Base-by-base conservation (phyloP, 2,888 invertebrate genomes). In the Dichetophora obliterata region DNA sequence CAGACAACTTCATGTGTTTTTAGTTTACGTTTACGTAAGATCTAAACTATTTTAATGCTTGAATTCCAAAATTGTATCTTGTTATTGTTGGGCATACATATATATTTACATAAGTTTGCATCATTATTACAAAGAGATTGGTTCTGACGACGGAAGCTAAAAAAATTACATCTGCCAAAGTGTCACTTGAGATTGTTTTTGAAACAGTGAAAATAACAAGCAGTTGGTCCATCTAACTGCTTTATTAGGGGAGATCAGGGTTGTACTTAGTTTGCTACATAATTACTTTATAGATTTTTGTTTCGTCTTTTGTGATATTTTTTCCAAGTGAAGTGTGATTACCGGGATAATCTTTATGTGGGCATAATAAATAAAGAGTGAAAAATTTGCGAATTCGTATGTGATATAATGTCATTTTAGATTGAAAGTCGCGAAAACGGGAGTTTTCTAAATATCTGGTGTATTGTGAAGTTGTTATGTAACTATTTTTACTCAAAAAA, bases 191-290 rank as follows among this genome's bases (percentile, higher is more conserved):
- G 68, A 34, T 50, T 31, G 16, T 37, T 43, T 48, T 68, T 19
- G 8, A 43, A 24, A 68, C n/a, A 48, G 24, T 48, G 48, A 66
- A 54, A 31, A 34, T 34, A 69, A 52, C 69, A 22, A 16, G 27
- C 69, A 34, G 69, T 69, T 69, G 69, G 69, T 69, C 69, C 69
- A 52, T 54, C 54, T 6, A 69, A 31, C 5, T 24, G 34, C 22
- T 54, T 63, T 54, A 54, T 69, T 69, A 31, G 34, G 34, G 54
- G 52, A 69, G 54, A 54, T 69, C 69, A 52, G 22, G 48, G 3
- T 66, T 66, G 34, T 6, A 3, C 3, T 66, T 37, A 37, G 11
- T 22, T 9, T 59, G 0, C 57, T 0, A 5, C 5, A 37, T 37
- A 8, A 37, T 31, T 31, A 31, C 3, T 31, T 31, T 31, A 5